A percentile compares a stretch with the other conserved stretches of the same genome.
Evolutionary conservation across 2,113 vertebrate species (phyloP).

Genomic region (Neogobius melanostomus): DNA sequence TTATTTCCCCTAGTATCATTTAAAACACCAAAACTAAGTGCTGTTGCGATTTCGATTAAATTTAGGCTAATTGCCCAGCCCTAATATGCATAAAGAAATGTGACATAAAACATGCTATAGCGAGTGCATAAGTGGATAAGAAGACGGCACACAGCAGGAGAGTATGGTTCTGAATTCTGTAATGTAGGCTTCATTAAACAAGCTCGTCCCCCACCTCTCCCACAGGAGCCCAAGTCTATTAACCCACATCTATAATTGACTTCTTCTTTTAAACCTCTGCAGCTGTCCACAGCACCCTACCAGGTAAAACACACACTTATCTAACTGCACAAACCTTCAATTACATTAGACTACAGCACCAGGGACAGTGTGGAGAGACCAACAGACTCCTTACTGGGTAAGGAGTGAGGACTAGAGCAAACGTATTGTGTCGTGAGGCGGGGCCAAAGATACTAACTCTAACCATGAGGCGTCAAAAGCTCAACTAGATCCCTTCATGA

Average conservation of each 20-base stretch:
- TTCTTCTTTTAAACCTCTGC: slow-evolving; percentile 72
- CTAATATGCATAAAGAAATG: too few species aligned
- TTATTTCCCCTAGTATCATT: too few species aligned
- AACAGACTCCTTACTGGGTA: neutral
- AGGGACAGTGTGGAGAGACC: neutral
- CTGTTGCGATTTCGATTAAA: too few species aligned
- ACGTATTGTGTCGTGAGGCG: neutral
- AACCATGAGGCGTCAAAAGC: neutral
- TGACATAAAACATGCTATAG: too few species aligned
- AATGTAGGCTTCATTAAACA: slow-evolving; percentile 76
- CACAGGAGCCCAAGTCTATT: slow-evolving; percentile 69
- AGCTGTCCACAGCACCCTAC: slow-evolving; percentile 30
- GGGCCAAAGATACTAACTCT: neutral
- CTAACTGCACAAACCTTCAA: neutral
- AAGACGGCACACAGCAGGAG: slow-evolving; percentile 4
- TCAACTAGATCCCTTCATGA: neutral
- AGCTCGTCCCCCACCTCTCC: slow-evolving; percentile 67
- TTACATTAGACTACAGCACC: neutral
- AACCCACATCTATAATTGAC: slow-evolving; percentile 80
- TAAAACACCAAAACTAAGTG: too few species aligned
- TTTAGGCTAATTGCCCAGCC: too few species aligned
- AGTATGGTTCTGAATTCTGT: slow-evolving; percentile 46
- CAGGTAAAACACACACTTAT: slow-evolving; percentile 12
- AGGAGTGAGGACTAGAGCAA: neutral
- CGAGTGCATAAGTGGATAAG: too few species aligned